These are phyloP conservation scores for Thalassoma bifasciatum DNA, from an alignment of 2,113 vertebrate species.

Conservation along the genomic window DNA sequence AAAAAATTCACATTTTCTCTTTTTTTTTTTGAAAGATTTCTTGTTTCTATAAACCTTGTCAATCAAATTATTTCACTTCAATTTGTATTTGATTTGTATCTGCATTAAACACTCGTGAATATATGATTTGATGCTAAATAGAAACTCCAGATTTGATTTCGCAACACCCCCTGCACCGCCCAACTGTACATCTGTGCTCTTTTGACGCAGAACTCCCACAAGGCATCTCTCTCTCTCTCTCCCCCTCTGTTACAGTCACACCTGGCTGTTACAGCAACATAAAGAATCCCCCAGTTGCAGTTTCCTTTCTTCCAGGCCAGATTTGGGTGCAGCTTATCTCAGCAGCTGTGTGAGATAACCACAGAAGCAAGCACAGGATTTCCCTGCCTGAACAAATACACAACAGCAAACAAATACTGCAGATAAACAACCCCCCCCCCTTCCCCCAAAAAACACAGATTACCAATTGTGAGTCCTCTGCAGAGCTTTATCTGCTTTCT, in stretches of 20 bases:
- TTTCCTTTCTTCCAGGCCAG: not conserved
- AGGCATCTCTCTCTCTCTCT: not conserved
- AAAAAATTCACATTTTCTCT: no score
- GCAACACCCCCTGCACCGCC: not conserved
- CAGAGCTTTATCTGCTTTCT: slow-evolving; percentile 3
- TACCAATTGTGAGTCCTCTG: slow-evolving; percentile 6
- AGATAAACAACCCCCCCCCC: no score
- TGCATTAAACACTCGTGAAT: no score
- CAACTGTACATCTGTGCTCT: not conserved
- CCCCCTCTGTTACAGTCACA: no score
- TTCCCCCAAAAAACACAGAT: no score
- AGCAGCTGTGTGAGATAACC: slow-evolving; percentile 25
- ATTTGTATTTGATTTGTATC: no score
- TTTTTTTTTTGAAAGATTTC: no score
- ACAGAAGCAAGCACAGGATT: slow-evolving; percentile 11
- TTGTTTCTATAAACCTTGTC: no score
- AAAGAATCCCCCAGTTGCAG: not conserved
- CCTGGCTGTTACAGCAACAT: not conserved
- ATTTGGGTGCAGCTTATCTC: slow-evolving; percentile 19
- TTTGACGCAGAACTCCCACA: not conserved
- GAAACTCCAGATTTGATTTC: not conserved
- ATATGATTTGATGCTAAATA: no score
- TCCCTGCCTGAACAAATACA: slow-evolving; percentile 12
- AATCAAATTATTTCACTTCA: no score
- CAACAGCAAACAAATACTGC: slow-evolving; percentile 39